Evolutionary conservation across 30 jellyfish, hydroid and myxozoan species (phyloP).

Genomic region (Sanderia malayensis): DNA sequence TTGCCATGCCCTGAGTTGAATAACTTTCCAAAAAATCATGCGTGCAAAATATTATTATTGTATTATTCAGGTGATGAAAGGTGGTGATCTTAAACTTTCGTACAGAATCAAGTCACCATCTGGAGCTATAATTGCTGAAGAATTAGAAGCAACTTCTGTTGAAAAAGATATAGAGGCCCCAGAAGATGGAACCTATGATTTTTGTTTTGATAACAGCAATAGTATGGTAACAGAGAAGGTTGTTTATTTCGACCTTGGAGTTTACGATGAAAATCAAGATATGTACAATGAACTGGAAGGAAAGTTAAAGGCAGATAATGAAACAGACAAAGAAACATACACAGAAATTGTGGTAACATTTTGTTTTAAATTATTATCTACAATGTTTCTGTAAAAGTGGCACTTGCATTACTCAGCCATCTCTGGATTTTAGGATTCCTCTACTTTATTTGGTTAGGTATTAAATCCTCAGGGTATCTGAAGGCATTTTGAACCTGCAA

Average conservation of each 20-base stretch:
- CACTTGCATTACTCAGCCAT: too few species aligned
- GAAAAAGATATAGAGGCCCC: conserved; percentile 55
- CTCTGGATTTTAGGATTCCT: too few species aligned
- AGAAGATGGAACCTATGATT: conserved; percentile 75
- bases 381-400: too few species aligned
- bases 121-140: conserved; percentile 61
- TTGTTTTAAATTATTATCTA: background rate
- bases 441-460: too few species aligned
- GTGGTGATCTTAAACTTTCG: conserved; percentile 64
- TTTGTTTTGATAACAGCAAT: conserved; percentile 73
- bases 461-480: too few species aligned
- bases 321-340: conserved; percentile 28
- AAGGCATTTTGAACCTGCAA: too few species aligned
- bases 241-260: conserved; percentile 84
- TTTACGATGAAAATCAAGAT: conserved; percentile 45
- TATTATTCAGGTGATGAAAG: conserved; percentile 71
- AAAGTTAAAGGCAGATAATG: conserved; percentile 16
- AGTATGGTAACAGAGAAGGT: conserved; percentile 78
- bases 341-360: conserved; percentile 44
- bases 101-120: conserved; percentile 52
- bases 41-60: too few species aligned
- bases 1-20: too few species aligned
- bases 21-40: too few species aligned
- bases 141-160: conserved; percentile 43
- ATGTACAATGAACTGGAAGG: conserved; percentile 10